Percentiles rank a stretch among this genome's conserved stretches.
These are phyloP conservation scores for Petrophora chlorosata DNA, from an alignment of 2,888 invertebrate genomes.

Conservation along the genomic window DNA sequence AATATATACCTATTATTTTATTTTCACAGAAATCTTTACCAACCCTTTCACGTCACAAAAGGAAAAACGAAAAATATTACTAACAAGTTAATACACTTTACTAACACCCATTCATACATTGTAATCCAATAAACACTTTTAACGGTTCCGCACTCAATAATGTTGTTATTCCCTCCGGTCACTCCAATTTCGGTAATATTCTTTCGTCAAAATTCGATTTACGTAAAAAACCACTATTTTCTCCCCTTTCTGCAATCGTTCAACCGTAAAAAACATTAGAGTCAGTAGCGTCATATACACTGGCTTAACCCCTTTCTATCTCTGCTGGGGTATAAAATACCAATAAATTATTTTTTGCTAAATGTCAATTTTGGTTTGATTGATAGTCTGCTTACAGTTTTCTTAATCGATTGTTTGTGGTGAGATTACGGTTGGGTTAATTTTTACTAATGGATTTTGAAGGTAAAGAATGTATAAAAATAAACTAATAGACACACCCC, in stretches of 20 bases:
- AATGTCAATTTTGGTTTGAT: constrained; percentile 58
- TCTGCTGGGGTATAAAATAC: constrained; percentile 36
- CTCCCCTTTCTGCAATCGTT: constrained; percentile 56
- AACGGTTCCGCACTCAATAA: constrained; percentile 68
- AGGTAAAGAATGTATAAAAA: constrained; percentile 44
- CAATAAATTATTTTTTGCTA: constrained; percentile 44
- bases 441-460: constrained; percentile 45
- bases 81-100: constrained; percentile 46
- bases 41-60: constrained; percentile 19
- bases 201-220: constrained; percentile 73
- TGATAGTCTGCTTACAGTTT: constrained; percentile 58
- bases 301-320: constrained; percentile 16
- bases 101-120: constrained; percentile 52
- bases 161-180: constrained; percentile 71
- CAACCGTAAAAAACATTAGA: constrained; percentile 55
- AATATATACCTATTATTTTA: neutral
- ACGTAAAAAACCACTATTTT: constrained; percentile 60
- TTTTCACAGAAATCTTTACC: neutral
- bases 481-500: constrained; percentile 57
- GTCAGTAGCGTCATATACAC: constrained; percentile 16
- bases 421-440: constrained; percentile 60
- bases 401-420: constrained; percentile 67
- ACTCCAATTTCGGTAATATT: constrained; percentile 73
- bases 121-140: constrained; percentile 69
- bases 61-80: constrained; percentile 7